A percentile compares a stretch with the other conserved stretches of the same genome.
Evolutionary conservation across 2,888 invertebrate species (phyloP).

Genomic region (Lomographa bimaculata): DNA sequence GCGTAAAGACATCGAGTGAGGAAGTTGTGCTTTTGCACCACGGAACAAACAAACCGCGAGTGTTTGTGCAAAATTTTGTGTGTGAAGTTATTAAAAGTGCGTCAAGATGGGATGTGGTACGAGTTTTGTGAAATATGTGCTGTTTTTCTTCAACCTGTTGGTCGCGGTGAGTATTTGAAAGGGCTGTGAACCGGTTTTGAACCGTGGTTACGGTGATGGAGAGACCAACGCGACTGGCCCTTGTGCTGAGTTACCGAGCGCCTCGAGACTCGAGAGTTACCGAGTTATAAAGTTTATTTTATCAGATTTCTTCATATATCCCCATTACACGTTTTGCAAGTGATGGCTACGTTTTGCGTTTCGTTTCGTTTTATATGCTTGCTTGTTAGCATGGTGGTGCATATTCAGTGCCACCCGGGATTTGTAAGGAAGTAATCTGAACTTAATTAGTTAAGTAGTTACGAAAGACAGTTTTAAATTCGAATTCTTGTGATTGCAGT

Average conservation of each 20-base stretch:
- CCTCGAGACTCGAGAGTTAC: too few relatives aligned
- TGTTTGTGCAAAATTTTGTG: constrained; percentile 70
- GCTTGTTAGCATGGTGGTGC: too few relatives aligned
- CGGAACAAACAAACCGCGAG: constrained; percentile 58
- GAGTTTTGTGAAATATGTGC: constrained; percentile 91
- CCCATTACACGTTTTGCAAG: too few relatives aligned
- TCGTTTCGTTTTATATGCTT: too few relatives aligned
- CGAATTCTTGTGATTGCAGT: too few relatives aligned
- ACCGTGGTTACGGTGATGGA: constrained; percentile 62
- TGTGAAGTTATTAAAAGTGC: constrained; percentile 43
- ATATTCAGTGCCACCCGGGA: too few relatives aligned
- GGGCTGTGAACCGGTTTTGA: constrained; percentile 70
- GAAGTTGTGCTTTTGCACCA: constrained; percentile 39
- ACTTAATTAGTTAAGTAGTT: too few relatives aligned
- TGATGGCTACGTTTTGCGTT: too few relatives aligned
- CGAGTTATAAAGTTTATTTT: too few relatives aligned
- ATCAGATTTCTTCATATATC: too few relatives aligned
- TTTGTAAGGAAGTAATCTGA: too few relatives aligned
- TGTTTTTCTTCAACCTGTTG: constrained; percentile 91
- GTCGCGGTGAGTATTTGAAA: constrained; percentile 88
- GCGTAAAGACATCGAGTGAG: constrained; percentile 49
- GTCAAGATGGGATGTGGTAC: constrained; percentile 87
- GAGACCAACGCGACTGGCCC: constrained; percentile 54
- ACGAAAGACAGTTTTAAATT: too few relatives aligned
- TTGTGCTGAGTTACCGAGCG: constrained; percentile 15